Evolutionary conservation across 2,113 vertebrate species (phyloP), one percentile per base, ranked within the genome.

Genomic region (Macaca nemestrina): DNA sequence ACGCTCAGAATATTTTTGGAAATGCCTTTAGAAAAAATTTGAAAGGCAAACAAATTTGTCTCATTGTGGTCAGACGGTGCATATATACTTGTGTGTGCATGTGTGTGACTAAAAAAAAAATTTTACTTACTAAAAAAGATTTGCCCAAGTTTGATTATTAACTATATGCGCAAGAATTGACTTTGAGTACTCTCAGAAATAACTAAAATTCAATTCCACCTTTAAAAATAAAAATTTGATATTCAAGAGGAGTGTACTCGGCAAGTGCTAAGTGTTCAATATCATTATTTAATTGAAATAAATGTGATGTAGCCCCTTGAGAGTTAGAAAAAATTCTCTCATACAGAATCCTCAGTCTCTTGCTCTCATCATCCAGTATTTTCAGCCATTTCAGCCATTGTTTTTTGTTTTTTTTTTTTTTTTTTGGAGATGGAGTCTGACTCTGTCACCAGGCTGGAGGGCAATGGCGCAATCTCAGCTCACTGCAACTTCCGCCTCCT

Each of bases 301-400:
- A 88, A 73, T 13, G 16, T 35, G 61, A 23, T 23, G 13, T 2
- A 13, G 52, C 4, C 50, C 68, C 90, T 57, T 30, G 10, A 64
- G 40, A 38, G 70, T 57, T 30, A 57, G 27, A 9, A 43, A 43
- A 48, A 87, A 25, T 89, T 73, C 32, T 52, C 45, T 48, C 22
- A 64, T 64, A 64, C 27, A 64, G 13, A 64, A 64, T 64, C 88
- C 18, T 25, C 11, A 8, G 8, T 64, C 43, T 35, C 48, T 85
- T 18, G 12, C 2, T 23, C 38, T 75, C 0, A 0, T 38, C 20
- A 4, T 64, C 30, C 14, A 55, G 0, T 8, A 2, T n/a, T 52
- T 52, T 25, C 38, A 73, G 25, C 2, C n/a, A 10, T 43, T 40
- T 8, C 4, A 9, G 30, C 48, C 48, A 50, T 14, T 50, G 48